Evolutionary conservation across 92 coral and sea anemone species (phyloP).

Genomic region (Siderastrea radians): DNA sequence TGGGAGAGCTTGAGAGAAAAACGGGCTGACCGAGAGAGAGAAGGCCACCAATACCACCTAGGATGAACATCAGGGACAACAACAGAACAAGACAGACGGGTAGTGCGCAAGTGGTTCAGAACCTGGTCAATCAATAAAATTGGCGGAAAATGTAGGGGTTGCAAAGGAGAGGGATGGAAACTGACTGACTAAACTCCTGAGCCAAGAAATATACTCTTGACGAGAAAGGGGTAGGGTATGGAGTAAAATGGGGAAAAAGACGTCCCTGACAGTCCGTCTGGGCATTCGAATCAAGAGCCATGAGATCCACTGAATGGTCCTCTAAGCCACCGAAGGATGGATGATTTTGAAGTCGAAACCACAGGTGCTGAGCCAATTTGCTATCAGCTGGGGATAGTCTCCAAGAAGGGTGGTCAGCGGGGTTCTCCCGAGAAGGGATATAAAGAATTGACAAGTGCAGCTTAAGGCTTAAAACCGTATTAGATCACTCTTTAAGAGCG

Average conservation of each 20-base stretch:
- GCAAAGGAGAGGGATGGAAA: background rate
- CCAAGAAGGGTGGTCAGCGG: slow-evolving; percentile 46
- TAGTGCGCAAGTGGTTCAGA: background rate
- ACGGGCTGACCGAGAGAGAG: background rate
- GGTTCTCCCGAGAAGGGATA: slow-evolving; percentile 19
- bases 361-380: slow-evolving; percentile 1
- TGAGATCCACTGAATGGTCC: slow-evolving; percentile 37
- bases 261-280: background rate
- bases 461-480: background rate
- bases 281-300: slow-evolving; percentile 4
- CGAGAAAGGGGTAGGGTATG: background rate
- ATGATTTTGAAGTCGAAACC: slow-evolving; percentile 19
- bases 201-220: slow-evolving; percentile 17
- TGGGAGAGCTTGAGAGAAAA: background rate
- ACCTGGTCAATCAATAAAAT: slow-evolving; percentile 4
- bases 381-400: slow-evolving; percentile 8
- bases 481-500: slow-evolving; percentile 22
- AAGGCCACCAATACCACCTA: slow-evolving; percentile 40
- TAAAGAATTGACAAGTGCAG: background rate
- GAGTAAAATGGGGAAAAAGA: slow-evolving; percentile 17
- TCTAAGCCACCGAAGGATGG: slow-evolving; percentile 23
- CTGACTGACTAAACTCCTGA: background rate
- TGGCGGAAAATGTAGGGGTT: slow-evolving; percentile 42
- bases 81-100: slow-evolving; percentile 6
- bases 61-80: slow-evolving; percentile 43